Conservation (phyloP, 2,797 vertebrate genomes). For the Furcifer pardalis region DNA sequence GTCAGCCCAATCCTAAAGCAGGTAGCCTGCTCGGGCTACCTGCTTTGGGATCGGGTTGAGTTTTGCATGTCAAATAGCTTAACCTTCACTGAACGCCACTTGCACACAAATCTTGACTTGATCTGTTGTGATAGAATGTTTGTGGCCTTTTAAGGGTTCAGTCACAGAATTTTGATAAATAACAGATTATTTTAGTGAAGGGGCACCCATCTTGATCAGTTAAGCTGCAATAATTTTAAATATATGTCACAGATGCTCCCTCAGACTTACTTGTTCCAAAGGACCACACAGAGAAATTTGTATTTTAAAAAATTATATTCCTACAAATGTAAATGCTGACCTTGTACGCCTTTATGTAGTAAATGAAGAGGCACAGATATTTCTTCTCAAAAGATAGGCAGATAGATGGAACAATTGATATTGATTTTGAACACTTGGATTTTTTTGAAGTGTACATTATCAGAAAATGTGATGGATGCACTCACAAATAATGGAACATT, state of each 20-base stretch:
- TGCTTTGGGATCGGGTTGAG: too few species aligned
- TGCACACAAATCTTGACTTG: neutral
- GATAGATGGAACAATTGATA: too few species aligned
- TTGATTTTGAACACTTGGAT: too few species aligned
- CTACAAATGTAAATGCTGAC: too few species aligned
- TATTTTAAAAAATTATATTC: neutral
- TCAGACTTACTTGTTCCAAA: neutral
- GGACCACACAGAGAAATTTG: neutral
- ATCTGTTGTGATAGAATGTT: neutral
- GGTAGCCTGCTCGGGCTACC: too few species aligned
- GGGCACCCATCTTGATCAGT: neutral
- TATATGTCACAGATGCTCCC: neutral
- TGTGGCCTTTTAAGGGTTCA: neutral
- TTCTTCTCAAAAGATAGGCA: too few species aligned
- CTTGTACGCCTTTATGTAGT: too few species aligned
- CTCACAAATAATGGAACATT: too few species aligned
- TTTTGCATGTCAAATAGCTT: neutral
- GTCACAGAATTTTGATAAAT: neutral
- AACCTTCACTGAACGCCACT: neutral
- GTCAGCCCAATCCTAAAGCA: too few species aligned
- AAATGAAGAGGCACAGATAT: too few species aligned
- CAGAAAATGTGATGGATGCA: too few species aligned
- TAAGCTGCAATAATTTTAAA: neutral
- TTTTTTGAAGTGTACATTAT: too few species aligned
- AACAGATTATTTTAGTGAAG: neutral